phyloP scores from a whole-genome alignment of 2,888 invertebrate genomes.

The Apamea epomidion region DNA sequence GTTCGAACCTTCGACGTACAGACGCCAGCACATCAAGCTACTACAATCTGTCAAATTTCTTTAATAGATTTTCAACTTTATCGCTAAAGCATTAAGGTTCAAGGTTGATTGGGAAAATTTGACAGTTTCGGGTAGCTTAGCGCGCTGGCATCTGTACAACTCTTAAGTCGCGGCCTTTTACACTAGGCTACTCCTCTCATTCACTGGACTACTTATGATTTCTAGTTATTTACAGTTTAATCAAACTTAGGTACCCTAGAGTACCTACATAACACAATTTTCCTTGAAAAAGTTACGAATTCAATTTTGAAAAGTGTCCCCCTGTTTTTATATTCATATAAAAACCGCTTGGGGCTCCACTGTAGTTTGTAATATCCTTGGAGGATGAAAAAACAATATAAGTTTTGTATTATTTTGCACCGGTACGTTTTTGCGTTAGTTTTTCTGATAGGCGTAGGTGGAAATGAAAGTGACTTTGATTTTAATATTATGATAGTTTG shows the following conservation, averaged over 20 bases:
- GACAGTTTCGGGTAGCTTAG: too few species aligned
- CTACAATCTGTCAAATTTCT: too few species aligned
- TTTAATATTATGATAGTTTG: not conserved
- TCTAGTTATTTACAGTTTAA: not conserved
- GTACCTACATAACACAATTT: conserved; percentile 12
- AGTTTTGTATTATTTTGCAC: conserved; percentile 43
- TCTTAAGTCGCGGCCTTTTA: too few species aligned
- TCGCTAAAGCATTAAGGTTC: too few species aligned
- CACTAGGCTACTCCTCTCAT: too few species aligned
- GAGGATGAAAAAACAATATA: conserved; percentile 67
- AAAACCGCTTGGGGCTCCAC: conserved; percentile 60
- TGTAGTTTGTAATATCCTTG: conserved; percentile 57
- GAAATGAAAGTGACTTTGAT: not conserved
- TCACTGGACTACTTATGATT: not conserved
- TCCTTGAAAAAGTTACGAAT: conserved; percentile 47
- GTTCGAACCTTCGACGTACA: too few species aligned
- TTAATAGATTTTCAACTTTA: too few species aligned
- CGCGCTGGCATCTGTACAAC: too few species aligned
- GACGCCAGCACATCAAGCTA: too few species aligned
- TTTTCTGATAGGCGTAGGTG: conserved; percentile 4
- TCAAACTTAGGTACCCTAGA: not conserved
- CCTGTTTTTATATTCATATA: conserved; percentile 72
- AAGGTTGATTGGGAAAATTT: too few species aligned
- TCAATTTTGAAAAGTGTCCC: conserved; percentile 62
- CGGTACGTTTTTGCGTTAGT: not conserved